Evolutionary conservation across 2,888 invertebrate genomes (phyloP), one percentile per base, ranked within the genome.

Genomic region (Phyto melanocephala): DNA sequence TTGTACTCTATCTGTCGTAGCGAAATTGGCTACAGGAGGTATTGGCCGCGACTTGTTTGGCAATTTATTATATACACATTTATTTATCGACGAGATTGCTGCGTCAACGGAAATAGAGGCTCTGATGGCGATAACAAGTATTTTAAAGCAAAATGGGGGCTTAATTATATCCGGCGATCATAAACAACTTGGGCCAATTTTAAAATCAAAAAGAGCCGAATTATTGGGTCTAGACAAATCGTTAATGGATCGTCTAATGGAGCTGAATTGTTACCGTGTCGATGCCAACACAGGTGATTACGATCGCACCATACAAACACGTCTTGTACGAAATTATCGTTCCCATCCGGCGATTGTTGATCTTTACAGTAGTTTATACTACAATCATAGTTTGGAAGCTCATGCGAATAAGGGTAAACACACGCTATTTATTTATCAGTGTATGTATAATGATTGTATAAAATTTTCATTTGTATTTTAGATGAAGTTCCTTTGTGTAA

Each of bases 1-100:
- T 10, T 92, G 93, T 50, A 96, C 95, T 0, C 92, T 95, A 58
- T 90, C 92, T 11, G 92, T 93, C 50, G 92, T 93, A 22, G 94
- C 89, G 0, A 89, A 87, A 85, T 82, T 90, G 15, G 85, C 93
- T 5, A 92, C 93, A 7, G 94, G 89, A 0, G 84, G 84, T 15
- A 88, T 90, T 63, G 89, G 88, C 0, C 67, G 81, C 2, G 62
- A 68, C 2, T 70, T 65, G 10, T 22, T 65, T 4, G 80, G 84
- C 1, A 15, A 8, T 35, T 20, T 63, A 33, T 65, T 87, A 4
- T 95, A 95, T 88, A 92, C 93, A 1, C 94, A 95, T 87, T 92
- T 95, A 8, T 95, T 96, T 88, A 92, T 96, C 56, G 96, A 96
- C 88, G 96, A 96, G 91, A 95, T 94, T 15, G 95, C 95, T 0